Conservation (phyloP, 1,140 invertebrate genomes). For the Hycleus cichorii region DNA sequence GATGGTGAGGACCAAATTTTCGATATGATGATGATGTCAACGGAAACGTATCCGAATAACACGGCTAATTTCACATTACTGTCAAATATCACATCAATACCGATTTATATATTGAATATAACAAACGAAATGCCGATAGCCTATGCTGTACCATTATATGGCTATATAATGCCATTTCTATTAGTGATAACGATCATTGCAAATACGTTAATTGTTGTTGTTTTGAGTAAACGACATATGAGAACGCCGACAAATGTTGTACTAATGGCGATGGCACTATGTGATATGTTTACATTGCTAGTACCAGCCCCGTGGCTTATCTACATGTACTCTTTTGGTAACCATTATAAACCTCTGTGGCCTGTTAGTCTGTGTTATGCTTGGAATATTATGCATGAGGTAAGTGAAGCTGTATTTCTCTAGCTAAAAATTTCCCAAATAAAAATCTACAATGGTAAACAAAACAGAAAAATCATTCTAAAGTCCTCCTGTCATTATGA, state of each 20-base stretch:
- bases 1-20: not conserved
- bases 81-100: not conserved
- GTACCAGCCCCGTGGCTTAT: conserved; percentile 74
- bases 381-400: conserved; percentile 73
- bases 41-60: not conserved
- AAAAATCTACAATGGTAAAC: too few relatives aligned
- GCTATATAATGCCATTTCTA: conserved; percentile 76
- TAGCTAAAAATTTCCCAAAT: not conserved
- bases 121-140: conserved; percentile 58
- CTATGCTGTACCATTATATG: conserved; percentile 63
- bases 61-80: not conserved
- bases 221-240: conserved; percentile 65
- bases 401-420: conserved; percentile 38
- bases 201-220: conserved; percentile 81
- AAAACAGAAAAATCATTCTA: too few relatives aligned
- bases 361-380: conserved; percentile 69
- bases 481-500: too few relatives aligned
- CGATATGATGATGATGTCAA: not conserved
- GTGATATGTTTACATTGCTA: conserved; percentile 85
- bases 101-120: conserved; percentile 45
- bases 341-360: conserved; percentile 69
- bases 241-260: conserved; percentile 86
- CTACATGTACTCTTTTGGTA: conserved; percentile 85
- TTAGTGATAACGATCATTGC: conserved; percentile 82
- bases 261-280: conserved; percentile 80